Evolutionary conservation across 2,113 vertebrate genomes (phyloP).

Genomic region (Poecile atricapillus): DNA sequence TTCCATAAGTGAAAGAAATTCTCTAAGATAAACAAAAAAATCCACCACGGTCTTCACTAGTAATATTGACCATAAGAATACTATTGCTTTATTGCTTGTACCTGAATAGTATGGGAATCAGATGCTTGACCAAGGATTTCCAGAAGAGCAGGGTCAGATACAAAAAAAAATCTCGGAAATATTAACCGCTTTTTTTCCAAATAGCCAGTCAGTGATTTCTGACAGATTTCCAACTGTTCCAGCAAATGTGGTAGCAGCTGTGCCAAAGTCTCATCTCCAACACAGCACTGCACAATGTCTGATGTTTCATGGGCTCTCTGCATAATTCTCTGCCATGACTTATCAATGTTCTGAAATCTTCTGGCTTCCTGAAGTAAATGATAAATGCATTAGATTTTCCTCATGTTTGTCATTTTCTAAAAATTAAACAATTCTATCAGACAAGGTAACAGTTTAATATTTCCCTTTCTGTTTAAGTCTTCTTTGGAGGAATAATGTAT

Average conservation of each 20-base stretch:
- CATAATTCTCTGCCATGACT: slow-evolving; percentile 86
- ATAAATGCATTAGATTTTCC: slow-evolving; percentile 10
- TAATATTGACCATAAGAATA: neutral
- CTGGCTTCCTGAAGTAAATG: slow-evolving; percentile 76
- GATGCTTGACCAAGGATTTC: slow-evolving; percentile 83
- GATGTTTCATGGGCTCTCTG: slow-evolving; percentile 79
- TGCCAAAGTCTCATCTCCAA: slow-evolving; percentile 81
- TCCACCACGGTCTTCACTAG: neutral
- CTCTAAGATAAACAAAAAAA: neutral
- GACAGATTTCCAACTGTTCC: slow-evolving; percentile 81
- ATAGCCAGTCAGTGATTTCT: slow-evolving; percentile 80
- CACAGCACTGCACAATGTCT: slow-evolving; percentile 80
- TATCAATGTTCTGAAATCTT: slow-evolving; percentile 85
- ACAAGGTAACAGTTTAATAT: neutral
- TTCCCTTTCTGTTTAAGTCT: neutral
- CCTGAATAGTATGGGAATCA: slow-evolving; percentile 84
- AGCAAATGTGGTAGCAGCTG: slow-evolving; percentile 78
- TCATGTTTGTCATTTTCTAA: neutral
- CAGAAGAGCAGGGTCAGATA: slow-evolving; percentile 79
- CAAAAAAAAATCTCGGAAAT: slow-evolving; percentile 82
- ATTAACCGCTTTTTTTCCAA: slow-evolving; percentile 79
- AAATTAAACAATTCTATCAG: neutral
- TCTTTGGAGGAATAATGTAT: neutral
- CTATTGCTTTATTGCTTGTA: slow-evolving; percentile 16
- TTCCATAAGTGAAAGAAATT: neutral